phyloP scores from a whole-genome alignment of 2,888 invertebrate genomes.

The Drosophila nr. fundita region DNA sequence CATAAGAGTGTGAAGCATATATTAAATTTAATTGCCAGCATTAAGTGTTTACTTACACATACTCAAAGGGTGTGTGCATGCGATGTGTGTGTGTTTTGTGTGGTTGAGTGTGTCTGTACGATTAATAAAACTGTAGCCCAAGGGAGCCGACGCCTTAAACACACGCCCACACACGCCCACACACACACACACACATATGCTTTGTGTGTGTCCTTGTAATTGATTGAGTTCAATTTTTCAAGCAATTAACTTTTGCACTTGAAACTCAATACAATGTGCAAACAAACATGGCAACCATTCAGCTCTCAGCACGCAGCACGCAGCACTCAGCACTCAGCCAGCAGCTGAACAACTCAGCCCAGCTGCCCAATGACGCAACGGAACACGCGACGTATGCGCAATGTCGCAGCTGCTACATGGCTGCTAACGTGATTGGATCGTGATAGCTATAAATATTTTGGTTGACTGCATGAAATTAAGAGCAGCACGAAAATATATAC shows the following conservation, averaged over 20 bases:
- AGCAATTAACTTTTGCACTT: constrained; percentile 74
- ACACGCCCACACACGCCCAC: not conserved
- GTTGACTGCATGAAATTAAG: constrained; percentile 8
- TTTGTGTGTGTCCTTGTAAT: constrained; percentile 49
- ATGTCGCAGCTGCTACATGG: constrained; percentile 16
- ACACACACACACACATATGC: not conserved
- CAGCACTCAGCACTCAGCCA: constrained; percentile 4
- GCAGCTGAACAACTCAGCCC: not conserved
- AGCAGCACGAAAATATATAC: not conserved
- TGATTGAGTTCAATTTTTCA: constrained; percentile 80
- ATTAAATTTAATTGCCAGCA: constrained; percentile 60
- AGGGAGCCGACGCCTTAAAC: constrained; percentile 7
- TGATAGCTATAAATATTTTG: constrained; percentile 10
- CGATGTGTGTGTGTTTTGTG: constrained; percentile 1
- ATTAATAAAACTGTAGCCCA: constrained; percentile 20
- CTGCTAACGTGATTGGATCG: constrained; percentile 28
- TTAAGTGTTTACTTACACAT: constrained; percentile 46
- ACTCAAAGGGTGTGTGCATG: constrained; percentile 20
- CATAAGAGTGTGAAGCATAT: constrained; percentile 24
- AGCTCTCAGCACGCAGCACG: not conserved
- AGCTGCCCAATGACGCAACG: constrained; percentile 20
- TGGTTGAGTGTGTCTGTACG: not conserved
- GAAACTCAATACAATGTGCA: constrained; percentile 66
- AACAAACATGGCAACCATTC: constrained; percentile 51
- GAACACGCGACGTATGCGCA: constrained; percentile 45